A percentile compares a stretch with the other conserved stretches of the same genome.
phyloP scores from a whole-genome alignment of 2,113 vertebrate genomes.

The Nyctibius bracteatus region DNA sequence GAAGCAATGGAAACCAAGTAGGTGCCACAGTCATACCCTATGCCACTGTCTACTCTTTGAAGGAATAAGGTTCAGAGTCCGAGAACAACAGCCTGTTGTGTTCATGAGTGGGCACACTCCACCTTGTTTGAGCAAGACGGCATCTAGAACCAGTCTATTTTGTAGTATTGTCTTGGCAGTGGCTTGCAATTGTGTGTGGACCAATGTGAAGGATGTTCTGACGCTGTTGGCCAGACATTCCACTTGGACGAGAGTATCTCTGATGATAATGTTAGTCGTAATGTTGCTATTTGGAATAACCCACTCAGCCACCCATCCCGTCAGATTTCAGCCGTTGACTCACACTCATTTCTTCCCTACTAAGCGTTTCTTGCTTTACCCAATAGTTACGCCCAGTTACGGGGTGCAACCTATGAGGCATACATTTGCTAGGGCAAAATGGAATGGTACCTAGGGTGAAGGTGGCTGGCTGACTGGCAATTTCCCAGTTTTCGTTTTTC shows the following conservation, averaged over 20 bases:
- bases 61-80: not conserved
- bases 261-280: not conserved
- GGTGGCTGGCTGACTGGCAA: not conserved
- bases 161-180: not conserved
- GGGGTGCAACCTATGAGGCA: not conserved
- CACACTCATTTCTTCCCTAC: not conserved
- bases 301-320: not conserved
- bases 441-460: not conserved
- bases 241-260: not conserved
- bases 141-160: not conserved
- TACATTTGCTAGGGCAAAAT: not conserved
- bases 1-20: not conserved
- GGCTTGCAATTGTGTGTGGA: not conserved
- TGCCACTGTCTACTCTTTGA: not conserved
- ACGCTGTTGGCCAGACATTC: not conserved
- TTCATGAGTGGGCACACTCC: not conserved
- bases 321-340: not conserved
- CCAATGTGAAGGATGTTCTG: not conserved
- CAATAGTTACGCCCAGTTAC: not conserved
- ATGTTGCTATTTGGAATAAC: not conserved
- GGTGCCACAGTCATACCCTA: not conserved
- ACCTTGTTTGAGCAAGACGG: not conserved
- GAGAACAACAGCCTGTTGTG: not conserved
- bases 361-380: not conserved
- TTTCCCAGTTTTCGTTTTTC: not conserved